Evolutionary conservation across 2,797 vertebrate genomes (phyloP).

Genomic region (Phoxinus dragarum): DNA sequence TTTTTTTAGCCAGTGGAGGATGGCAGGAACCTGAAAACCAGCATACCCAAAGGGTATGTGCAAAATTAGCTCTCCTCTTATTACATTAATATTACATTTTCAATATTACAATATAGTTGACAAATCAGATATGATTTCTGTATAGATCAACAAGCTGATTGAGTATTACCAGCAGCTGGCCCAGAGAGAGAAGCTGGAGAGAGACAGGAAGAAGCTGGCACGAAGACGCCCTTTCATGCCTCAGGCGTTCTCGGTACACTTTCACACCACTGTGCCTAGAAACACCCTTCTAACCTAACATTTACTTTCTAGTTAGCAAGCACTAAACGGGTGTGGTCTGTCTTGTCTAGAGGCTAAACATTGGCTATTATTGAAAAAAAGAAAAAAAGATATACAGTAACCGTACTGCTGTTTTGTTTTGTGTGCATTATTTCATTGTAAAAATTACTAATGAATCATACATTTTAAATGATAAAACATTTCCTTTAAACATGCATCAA

Average conservation of each 20-base stretch:
- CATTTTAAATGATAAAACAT: not conserved
- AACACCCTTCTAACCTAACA: slow-evolving; percentile 13
- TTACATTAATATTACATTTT: not conserved
- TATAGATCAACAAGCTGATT: slow-evolving; percentile 96
- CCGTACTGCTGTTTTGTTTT: not conserved
- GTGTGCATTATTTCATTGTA: not conserved
- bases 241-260: slow-evolving; percentile 93
- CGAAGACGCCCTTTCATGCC: slow-evolving; percentile 96
- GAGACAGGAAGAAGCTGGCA: slow-evolving; percentile 95
- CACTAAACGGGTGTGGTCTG: slow-evolving; percentile 5
- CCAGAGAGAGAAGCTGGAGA: slow-evolving; percentile 95
- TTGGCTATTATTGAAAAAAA: not conserved
- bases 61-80: not conserved
- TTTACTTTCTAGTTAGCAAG: not conserved
- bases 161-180: slow-evolving; percentile 99
- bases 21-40: slow-evolving; percentile 99
- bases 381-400: not conserved
- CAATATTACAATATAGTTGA: not conserved
- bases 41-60: slow-evolving; percentile 90
- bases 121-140: not conserved
- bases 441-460: not conserved
- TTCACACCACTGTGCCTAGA: slow-evolving; percentile 53
- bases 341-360: not conserved
- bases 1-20: slow-evolving; percentile 90
- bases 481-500: not conserved